phyloP scores from a whole-genome alignment of 2,113 vertebrate species.

The Struthio camelus region DNA sequence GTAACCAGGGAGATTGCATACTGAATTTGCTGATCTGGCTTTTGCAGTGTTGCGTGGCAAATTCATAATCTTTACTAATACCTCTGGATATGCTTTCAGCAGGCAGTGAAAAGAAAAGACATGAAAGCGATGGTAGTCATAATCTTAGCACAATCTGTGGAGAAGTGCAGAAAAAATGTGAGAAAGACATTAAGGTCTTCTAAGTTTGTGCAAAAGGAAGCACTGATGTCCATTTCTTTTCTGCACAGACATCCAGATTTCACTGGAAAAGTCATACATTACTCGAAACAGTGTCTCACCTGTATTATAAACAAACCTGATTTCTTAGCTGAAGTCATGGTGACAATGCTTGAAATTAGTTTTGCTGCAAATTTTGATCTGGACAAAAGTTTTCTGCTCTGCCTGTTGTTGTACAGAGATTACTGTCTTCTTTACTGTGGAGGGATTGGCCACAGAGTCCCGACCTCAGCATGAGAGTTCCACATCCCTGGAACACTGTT shows the following conservation, averaged over 20 bases:
- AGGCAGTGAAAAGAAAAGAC: slow-evolving; percentile 72
- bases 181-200: background rate
- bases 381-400: background rate
- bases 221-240: background rate
- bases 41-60: background rate
- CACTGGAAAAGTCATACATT: background rate
- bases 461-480: background rate
- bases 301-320: background rate
- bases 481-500: background rate
- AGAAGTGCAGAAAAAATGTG: slow-evolving; percentile 2
- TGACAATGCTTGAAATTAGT: background rate
- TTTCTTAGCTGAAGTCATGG: background rate
- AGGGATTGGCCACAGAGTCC: background rate
- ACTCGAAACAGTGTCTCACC: background rate
- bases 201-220: background rate
- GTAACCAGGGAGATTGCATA: background rate
- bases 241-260: background rate
- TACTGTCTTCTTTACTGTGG: background rate
- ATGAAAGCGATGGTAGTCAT: slow-evolving; percentile 62
- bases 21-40: background rate
- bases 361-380: background rate
- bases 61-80: slow-evolving; percentile 65
- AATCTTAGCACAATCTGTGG: slow-evolving; percentile 71
- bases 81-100: slow-evolving; percentile 64
- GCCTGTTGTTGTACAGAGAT: background rate